phyloP scores from a whole-genome alignment of 2,113 vertebrate genomes.

The Platichthys stellatus region DNA sequence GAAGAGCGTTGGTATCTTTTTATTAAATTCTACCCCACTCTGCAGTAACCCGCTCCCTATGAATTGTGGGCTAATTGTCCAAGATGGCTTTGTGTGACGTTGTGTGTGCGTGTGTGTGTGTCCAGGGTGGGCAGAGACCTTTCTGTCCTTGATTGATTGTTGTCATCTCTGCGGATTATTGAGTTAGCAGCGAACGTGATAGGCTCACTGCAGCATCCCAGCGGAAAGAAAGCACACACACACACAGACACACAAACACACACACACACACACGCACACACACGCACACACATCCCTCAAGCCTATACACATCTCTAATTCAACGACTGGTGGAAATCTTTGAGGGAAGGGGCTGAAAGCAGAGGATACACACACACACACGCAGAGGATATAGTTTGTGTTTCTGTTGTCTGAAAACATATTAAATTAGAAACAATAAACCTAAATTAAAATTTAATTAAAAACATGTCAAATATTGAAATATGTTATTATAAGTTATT shows the following conservation, averaged over 20 bases:
- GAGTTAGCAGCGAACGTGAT: constrained; percentile 69
- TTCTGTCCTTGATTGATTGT: constrained; percentile 74
- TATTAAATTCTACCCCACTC: constrained; percentile 79
- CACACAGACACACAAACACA: neutral
- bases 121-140: constrained; percentile 34
- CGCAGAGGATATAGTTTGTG: neutral
- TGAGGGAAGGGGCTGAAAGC: constrained; percentile 9
- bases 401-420: neutral
- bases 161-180: constrained; percentile 75
- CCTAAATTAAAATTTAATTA: no score
- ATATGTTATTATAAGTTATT: no score
- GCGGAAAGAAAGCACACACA: constrained; percentile 16
- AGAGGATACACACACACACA: no score
- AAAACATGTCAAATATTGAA: neutral
- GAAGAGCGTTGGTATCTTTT: constrained; percentile 73
- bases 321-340: constrained; percentile 49
- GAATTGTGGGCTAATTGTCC: constrained; percentile 71
- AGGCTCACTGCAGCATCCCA: constrained; percentile 53
- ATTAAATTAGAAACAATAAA: no score
- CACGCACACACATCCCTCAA: constrained; percentile 16
- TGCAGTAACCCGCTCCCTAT: constrained; percentile 68
- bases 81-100: constrained; percentile 50
- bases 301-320: constrained; percentile 29
- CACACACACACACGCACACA: constrained; percentile 1
- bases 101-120: constrained; percentile 21